These are phyloP conservation scores for Phasianus colchicus DNA, from an alignment of 2,113 vertebrate species.

Conservation along the genomic window DNA sequence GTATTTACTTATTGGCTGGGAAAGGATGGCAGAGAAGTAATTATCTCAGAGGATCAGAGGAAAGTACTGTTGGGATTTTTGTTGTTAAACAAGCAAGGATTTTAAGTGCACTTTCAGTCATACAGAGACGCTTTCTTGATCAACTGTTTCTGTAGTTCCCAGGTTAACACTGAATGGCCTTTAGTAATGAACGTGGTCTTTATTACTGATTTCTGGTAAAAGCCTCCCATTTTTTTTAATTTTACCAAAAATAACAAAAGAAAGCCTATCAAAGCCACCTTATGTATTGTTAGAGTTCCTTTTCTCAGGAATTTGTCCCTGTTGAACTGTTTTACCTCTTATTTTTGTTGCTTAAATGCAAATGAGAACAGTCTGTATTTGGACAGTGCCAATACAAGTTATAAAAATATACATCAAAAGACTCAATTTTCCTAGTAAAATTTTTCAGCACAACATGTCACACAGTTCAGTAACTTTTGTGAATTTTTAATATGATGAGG, in stretches of 20 bases:
- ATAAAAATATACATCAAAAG: background rate
- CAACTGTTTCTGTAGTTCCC: background rate
- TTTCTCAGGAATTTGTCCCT: background rate
- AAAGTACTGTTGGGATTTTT: background rate
- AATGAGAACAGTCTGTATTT: background rate
- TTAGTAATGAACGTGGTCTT: background rate
- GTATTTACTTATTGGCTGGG: background rate
- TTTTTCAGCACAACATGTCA: background rate
- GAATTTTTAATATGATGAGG: constrained; percentile 21
- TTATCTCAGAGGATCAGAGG: background rate
- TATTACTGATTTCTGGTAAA: background rate
- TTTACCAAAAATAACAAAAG: background rate
- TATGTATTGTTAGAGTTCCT: background rate
- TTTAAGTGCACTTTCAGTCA: background rate
- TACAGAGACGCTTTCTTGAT: background rate
- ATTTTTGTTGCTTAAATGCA: background rate
- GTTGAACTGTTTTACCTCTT: background rate
- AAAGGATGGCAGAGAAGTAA: background rate
- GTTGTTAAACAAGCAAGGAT: background rate
- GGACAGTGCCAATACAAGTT: background rate
- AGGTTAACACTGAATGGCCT: background rate
- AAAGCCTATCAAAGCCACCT: background rate
- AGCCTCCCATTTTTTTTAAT: background rate
- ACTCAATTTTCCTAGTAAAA: background rate
- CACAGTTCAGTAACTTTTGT: constrained; percentile 41